A percentile compares a stretch with the other conserved stretches of the same genome.
Evolutionary conservation across 1,140 invertebrate species (phyloP).

Genomic region (Parapsyche elsis): DNA sequence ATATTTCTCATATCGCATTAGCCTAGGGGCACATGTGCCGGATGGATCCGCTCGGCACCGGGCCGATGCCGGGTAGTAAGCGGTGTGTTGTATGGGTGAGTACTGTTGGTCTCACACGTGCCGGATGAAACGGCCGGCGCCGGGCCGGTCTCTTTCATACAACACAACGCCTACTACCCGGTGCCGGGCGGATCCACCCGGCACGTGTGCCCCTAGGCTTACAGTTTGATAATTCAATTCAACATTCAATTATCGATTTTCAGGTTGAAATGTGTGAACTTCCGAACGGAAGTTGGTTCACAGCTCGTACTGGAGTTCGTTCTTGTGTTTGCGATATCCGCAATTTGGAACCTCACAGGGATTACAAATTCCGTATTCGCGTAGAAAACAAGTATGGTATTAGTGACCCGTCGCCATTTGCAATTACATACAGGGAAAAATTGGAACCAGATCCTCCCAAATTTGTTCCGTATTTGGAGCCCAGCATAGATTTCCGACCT

Average conservation of each 20-base stretch:
- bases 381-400: constrained; percentile 97
- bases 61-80: no score
- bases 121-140: no score
- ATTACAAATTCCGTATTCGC: constrained; percentile 93
- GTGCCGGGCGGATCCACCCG: no score
- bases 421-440: constrained; percentile 82
- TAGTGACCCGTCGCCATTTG: constrained; percentile 93
- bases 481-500: constrained; percentile 86
- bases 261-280: constrained; percentile 91
- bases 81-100: no score
- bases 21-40: no score
- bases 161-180: no score
- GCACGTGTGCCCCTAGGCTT: no score
- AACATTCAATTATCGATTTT: neutral
- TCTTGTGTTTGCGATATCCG: constrained; percentile 87
- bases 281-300: constrained; percentile 90
- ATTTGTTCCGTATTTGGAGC: constrained; percentile 81
- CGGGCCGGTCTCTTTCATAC: no score
- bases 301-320: constrained; percentile 81
- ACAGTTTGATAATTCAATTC: neutral
- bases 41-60: no score
- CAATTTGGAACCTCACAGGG: constrained; percentile 84
- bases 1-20: constrained; percentile 11
- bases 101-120: no score
- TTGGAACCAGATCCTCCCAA: constrained; percentile 83